Evolutionary conservation across 1,140 invertebrate species (phyloP).

Genomic region (Drosophila triauraria): DNA sequence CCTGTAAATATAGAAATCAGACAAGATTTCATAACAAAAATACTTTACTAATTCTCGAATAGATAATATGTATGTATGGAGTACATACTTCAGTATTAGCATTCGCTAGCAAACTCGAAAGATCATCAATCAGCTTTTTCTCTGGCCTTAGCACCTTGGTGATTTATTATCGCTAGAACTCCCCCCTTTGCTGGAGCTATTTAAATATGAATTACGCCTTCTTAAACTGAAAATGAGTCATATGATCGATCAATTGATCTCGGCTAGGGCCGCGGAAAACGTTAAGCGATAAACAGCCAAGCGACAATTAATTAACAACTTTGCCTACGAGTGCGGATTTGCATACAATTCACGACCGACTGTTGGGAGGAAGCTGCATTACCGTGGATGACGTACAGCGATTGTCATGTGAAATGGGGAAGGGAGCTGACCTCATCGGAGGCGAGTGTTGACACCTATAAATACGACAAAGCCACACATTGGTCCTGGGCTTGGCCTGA

Average conservation of each 20-base stretch:
- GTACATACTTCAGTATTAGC: neutral
- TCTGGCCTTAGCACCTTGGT: constrained; percentile 5
- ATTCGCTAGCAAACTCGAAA: neutral
- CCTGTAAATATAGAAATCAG: no score
- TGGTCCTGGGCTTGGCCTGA: constrained; percentile 65
- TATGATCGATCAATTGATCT: constrained; percentile 8
- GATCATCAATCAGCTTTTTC: constrained; percentile 22
- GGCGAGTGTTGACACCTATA: constrained; percentile 36
- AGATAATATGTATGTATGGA: neutral
- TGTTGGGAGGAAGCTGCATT: constrained; percentile 29
- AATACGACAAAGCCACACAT: constrained; percentile 41
- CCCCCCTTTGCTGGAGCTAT: neutral
- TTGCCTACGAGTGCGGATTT: constrained; percentile 16
- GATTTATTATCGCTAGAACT: constrained; percentile 22
- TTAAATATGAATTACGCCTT: constrained; percentile 12
- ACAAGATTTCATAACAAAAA: neutral
- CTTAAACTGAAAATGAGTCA: constrained; percentile 22
- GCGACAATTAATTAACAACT: constrained; percentile 49
- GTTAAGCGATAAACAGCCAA: constrained; percentile 8
- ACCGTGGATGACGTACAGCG: constrained; percentile 42
- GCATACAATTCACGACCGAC: constrained; percentile 45
- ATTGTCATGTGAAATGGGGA: constrained; percentile 21
- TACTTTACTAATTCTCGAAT: neutral
- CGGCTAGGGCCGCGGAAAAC: constrained; percentile 8
- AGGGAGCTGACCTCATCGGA: constrained; percentile 54